Percentiles rank a stretch among this genome's conserved stretches.
Evolutionary conservation across 2,888 invertebrate genomes (phyloP).

Genomic region (Lutraria lutraria): DNA sequence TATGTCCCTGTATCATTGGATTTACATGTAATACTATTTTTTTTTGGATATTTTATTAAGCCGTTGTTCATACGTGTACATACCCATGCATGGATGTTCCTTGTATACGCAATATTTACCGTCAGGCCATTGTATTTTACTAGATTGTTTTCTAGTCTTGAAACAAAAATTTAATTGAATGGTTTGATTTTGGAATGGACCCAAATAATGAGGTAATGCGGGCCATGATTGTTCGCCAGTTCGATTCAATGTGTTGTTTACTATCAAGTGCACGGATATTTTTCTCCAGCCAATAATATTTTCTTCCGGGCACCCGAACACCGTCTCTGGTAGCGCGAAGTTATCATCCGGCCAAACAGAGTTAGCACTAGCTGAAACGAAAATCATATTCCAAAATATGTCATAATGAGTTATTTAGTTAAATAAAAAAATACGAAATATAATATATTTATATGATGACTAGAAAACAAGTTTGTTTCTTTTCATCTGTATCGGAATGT

Average conservation of each 20-base stretch:
- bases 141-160: neutral
- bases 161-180: conserved; percentile 24
- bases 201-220: conserved; percentile 31
- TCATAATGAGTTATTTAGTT: neutral
- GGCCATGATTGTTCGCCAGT: conserved; percentile 14
- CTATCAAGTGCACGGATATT: neutral
- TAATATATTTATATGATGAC: too few species aligned
- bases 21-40: too few species aligned
- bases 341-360: conserved; percentile 33
- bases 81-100: conserved; percentile 27
- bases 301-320: conserved; percentile 34
- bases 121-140: neutral
- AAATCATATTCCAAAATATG: neutral
- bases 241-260: neutral
- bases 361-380: neutral
- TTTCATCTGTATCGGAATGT: too few species aligned
- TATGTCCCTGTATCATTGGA: too few species aligned
- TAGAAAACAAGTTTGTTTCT: too few species aligned
- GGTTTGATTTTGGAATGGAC: conserved; percentile 5
- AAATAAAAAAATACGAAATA: too few species aligned
- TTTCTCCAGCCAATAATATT: neutral
- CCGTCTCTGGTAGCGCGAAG: conserved; percentile 30
- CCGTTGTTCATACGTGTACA: neutral
- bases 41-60: too few species aligned
- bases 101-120: conserved; percentile 31